phyloP scores from a whole-genome alignment of 2,888 invertebrate species.

The Elmis aenea region DNA sequence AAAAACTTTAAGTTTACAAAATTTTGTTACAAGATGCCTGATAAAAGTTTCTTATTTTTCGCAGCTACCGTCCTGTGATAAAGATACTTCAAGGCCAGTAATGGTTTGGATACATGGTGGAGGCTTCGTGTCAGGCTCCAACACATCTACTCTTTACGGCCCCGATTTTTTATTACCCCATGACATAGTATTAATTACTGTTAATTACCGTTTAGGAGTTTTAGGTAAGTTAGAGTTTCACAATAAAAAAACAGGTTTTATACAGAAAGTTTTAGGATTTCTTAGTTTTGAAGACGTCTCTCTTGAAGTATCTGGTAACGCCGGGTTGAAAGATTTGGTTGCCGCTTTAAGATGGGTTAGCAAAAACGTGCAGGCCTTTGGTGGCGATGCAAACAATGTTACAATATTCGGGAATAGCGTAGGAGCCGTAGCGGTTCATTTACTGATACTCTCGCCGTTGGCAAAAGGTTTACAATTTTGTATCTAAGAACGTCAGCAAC shows the following conservation, averaged over 20 bases:
- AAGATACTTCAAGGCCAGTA: conserved; percentile 20
- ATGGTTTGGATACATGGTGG: conserved; percentile 33
- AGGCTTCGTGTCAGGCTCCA: conserved; percentile 31
- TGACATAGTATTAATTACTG: conserved; percentile 20
- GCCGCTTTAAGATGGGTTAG: conserved; percentile 51
- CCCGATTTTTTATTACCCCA: conserved; percentile 21
- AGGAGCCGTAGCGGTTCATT: conserved; percentile 49
- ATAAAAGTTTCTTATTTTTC: too few species aligned
- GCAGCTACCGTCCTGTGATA: background rate
- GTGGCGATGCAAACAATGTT: conserved; percentile 50
- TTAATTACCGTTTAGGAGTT: conserved; percentile 25
- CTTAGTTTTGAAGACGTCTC: conserved; percentile 46
- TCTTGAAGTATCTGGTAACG: conserved; percentile 50
- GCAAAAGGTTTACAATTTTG: too few species aligned
- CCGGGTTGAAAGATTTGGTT: conserved; percentile 52
- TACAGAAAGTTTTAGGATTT: conserved; percentile 43
- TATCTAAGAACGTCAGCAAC: too few species aligned
- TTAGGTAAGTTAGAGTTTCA: conserved; percentile 16
- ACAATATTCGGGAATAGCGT: conserved; percentile 54
- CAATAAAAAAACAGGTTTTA: background rate
- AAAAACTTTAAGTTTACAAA: too few species aligned
- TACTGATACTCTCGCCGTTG: conserved; percentile 48
- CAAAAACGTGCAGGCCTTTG: conserved; percentile 48
- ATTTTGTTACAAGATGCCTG: too few species aligned
- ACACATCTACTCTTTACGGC: conserved; percentile 13